Base-by-base conservation (phyloP, 2,888 invertebrate genomes). In the Dusona sp. region DNA sequence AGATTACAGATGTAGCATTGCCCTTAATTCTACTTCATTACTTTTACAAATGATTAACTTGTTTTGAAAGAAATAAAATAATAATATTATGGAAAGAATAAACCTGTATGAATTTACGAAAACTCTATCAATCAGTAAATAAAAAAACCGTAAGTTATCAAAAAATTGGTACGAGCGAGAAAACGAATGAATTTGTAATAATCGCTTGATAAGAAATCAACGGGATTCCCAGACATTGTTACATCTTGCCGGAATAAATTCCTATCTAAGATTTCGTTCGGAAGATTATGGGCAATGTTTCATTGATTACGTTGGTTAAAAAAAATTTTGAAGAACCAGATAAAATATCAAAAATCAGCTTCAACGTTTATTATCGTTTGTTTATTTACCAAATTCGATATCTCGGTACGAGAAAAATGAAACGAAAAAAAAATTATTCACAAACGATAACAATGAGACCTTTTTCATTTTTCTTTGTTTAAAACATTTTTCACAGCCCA, bases 191-290 rank as follows among this genome's bases (percentile, higher is more conserved):
- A 61, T 61, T 25, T 11, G 57, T 57, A 57, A 57, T 57, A 3
- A 25, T 57, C 61, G 61, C 6, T 61, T 29, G 61, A 61, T 61
- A 61, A 61, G 29, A 61, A 16, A 16, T 16, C 11, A 13, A 61
- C 61, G 61, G 61, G 61, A 61, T 61, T 61, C 29, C 61, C 61
- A 61, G 61, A 61, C 29, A 61, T 29, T 4, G 61, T 29, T 25
- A 29, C 29, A 16, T 29, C 61, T 61, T 13, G 16, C 61, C 29
- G 61, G 16, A 29, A 61, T 29, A 25, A 29, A 61, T 61, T 61
- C 16, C 61, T 61, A 61, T 29, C 61, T 61, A 0, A 29, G 29
- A 29, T 61, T 61, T 16, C 16, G 16, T 29, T 61, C 61, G 7
- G 16, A 29, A 61, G 16, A 61, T 61, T 29, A 29, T 29, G 13